Conservation (phyloP, 1,140 invertebrate genomes). For the Dolichoris vasculosae region DNA sequence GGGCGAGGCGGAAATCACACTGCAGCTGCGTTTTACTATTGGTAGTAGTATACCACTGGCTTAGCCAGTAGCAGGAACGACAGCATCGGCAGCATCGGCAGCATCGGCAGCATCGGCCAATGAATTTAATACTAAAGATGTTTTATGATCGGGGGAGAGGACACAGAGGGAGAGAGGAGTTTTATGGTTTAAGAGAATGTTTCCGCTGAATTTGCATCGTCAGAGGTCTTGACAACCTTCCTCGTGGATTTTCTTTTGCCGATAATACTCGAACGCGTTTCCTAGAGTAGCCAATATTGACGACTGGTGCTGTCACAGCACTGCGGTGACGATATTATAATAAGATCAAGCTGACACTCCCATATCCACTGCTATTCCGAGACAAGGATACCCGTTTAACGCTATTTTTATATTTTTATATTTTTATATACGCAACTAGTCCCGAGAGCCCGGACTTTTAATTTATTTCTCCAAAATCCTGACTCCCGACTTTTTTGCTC, state of each 20-base stretch:
- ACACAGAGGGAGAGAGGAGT: conserved; percentile 33
- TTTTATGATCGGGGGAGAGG: conserved; percentile 16
- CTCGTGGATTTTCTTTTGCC: background rate
- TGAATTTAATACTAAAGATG: conserved; percentile 8
- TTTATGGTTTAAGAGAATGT: conserved; percentile 8
- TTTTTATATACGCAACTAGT: too few relatives aligned
- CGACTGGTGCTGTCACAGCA: too few relatives aligned
- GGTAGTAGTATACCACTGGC: background rate
- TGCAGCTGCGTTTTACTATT: conserved; percentile 34
- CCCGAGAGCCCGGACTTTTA: too few relatives aligned
- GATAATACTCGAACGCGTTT: background rate
- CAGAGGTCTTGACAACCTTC: background rate
- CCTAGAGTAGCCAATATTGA: background rate
- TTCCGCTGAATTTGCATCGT: conserved; percentile 5
- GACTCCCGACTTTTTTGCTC: too few relatives aligned
- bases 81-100: too few relatives aligned
- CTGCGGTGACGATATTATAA: too few relatives aligned
- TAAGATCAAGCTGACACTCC: too few relatives aligned
- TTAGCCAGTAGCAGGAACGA: background rate
- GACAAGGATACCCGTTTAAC: too few relatives aligned
- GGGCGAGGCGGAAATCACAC: background rate
- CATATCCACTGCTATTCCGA: too few relatives aligned
- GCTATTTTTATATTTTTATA: too few relatives aligned
- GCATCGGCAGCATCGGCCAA: conserved; percentile 1
- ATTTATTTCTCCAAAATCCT: too few relatives aligned